Base-by-base conservation (phyloP, 2,888 invertebrate species). In the Drosophila barbarae region DNA sequence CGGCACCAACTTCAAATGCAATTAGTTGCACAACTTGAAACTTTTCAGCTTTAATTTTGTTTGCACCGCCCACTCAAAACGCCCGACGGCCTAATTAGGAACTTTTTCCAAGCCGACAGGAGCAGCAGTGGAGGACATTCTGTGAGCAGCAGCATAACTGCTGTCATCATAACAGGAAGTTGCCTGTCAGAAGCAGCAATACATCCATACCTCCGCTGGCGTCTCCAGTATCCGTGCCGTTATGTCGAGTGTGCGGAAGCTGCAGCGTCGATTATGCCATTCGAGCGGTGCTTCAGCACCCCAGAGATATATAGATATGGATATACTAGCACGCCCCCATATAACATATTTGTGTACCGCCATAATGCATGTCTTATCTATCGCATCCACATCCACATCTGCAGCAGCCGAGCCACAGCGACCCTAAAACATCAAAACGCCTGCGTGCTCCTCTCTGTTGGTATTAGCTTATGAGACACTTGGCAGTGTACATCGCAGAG, bases 221-320 rank as follows among this genome's bases (percentile, higher is more conserved):
- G 36, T 21, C 41, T 38, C 44, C 32, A 46, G 44, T 18, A 38
- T 32, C n/a, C 34, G 36, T 53, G 28, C 68, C 49, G 44, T 47
- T 56, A 39, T 69, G 57, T 55, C 28, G 28, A 42, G 58, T 46
- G 34, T 47, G 56, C 76, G 84, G 79, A 82, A 76, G 66, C 84
- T 79, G 82, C 84, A 81, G 49, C 59, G 61, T 78, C 79, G 79
- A 79, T 79, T 79, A 84, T 84, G 84, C 78, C 84, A 79, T 81
- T 78, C 55, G 44, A 64, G 70, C 55, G 53, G 53, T 53, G 54
- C 54, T 47, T 30, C 46, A 32, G 21, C 55, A 52, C 46, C 55
- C 47, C 60, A 55, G 50, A 35, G 32, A 21, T 32, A 21, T 49
- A 49, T n/a, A 49, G 32, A 34, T 34, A n/a, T 10, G 28, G n/a